A percentile compares a stretch with the other conserved stretches of the same genome.
These are phyloP conservation scores for Malurus melanocephalus DNA, from an alignment of 2,113 vertebrate species.

Conservation along the genomic window DNA sequence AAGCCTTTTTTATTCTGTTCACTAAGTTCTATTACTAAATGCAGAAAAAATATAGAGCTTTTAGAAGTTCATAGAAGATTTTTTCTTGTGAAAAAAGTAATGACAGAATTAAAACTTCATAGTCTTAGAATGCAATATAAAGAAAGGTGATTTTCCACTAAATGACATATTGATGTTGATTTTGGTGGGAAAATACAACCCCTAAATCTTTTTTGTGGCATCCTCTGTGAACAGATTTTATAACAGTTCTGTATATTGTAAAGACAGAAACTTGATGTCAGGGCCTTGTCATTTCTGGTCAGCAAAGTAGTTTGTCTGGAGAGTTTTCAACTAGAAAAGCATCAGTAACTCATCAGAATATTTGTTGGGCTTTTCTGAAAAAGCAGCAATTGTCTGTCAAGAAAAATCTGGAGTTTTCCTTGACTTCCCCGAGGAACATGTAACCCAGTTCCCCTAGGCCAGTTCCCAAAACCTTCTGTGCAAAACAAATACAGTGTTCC, in stretches of 20 bases:
- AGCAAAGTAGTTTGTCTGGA: conserved; percentile 66
- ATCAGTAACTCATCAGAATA: conserved; percentile 67
- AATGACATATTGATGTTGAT: not conserved
- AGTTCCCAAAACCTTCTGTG: conserved; percentile 24
- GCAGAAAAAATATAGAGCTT: conserved; percentile 7
- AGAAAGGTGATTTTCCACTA: not conserved
- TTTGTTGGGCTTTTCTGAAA: conserved; percentile 58
- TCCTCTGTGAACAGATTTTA: conserved; percentile 12
- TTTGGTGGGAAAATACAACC: not conserved
- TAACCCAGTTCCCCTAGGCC: not conserved
- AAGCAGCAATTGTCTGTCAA: conserved; percentile 53
- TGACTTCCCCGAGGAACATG: conserved; percentile 5
- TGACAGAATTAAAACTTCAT: conserved; percentile 13
- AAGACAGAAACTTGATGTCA: conserved; percentile 50
- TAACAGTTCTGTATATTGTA: conserved; percentile 33
- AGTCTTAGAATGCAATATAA: not conserved
- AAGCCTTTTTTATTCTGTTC: not conserved
- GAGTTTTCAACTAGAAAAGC: conserved; percentile 61
- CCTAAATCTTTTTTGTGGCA: not conserved
- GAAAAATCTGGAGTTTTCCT: conserved; percentile 45
- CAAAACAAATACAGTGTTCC: conserved; percentile 3
- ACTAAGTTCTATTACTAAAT: conserved; percentile 17
- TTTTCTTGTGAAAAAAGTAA: conserved; percentile 27
- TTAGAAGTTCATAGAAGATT: not conserved
- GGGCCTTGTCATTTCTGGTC: conserved; percentile 63